Base-by-base conservation (phyloP, 1,140 invertebrate genomes). In the Dufourea novaeangliae region DNA sequence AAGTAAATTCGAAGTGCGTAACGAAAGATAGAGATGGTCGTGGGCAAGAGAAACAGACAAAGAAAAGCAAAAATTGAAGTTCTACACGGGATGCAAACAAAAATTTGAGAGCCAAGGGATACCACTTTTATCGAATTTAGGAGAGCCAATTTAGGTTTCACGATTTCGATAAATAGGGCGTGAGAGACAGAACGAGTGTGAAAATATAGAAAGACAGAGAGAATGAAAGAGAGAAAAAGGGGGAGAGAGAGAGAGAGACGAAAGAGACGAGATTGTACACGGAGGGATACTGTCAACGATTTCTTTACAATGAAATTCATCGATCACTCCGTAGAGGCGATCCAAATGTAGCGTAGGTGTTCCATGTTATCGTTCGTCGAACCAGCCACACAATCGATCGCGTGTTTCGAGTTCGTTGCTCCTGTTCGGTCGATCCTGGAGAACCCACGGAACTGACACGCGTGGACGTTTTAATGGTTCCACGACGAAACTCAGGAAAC, bases 101-200 rank as follows among this genome's bases (percentile, higher is more conserved):
- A 57, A 61, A 74, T 44, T 52, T 59, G 78, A 80, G 64, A 84
- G 68, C 68, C 81, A 82, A 82, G 73, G 80, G 71, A 80, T 85
- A 84, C 78, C 61, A 88, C 79, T 87, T 85, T 88, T 84, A 78
- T 86, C 83, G 86, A 85, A 83, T 84, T 84, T 86, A 78, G 67
- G n/a, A 54, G 39, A 85, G 80, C 62, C 67, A 78, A 80, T 80
- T 84, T 84, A 82, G 70, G 67, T 85, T 85, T 62, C 82, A 79
- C 71, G 68, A 79, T 61, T 63, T 77, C 41, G 7, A 68, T 75
- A 69, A 41, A 81, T 44, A 62, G 64, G 29, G 44, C 78, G 59
- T 70, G 80, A 11, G 54, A 70, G 67, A n/a, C 56, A 37, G 50
- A 67, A 27, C 44, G 59, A 63, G 41, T 63, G 59, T n/a, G 69